Base-by-base conservation (phyloP, 2,888 invertebrate genomes). In the Sturmia bella region DNA sequence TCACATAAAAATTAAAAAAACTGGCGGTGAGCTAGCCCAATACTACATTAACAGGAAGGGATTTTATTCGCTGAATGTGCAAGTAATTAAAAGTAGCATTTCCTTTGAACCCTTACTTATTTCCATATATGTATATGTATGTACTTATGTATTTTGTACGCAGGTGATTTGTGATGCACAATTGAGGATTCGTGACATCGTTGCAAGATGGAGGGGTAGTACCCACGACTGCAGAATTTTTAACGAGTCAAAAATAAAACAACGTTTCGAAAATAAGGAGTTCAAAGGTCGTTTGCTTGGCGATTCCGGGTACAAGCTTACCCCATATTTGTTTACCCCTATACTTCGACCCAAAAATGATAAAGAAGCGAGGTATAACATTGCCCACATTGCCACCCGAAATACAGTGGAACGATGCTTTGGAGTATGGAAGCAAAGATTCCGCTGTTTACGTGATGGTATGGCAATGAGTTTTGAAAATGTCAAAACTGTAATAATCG, bases 1-100 rank as follows among this genome's bases (percentile, higher is more conserved):
- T 13, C 17, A 48, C 19, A 48, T 48, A 13, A 48, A 48, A 48
- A 48, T 48, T 48, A 48, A 48, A 19, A 48, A 48, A 19, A 17
- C 2, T 13, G 13, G 19, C 11, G 19, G 48, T 11, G 48, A 48
- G 4, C 1, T 48, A 13, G 17, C 48, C 1, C 48, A 48, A 48
- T 48, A 48, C 19, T 48, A 48, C 19, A 48, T 48, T 48, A 48
- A 48, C 11, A 6, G 48, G 1, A 48, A 48, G 19, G 9, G 15
- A 6, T 48, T 48, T 3, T 48, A 48, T 17, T 48, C 48, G 9
- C 19, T 48, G 13, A 48, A 48, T 19, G 19, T 48, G 1, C 11
- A 48, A 13, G 48, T 48, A 48, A 48, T 5, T n/a, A n/a, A 43
- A 15, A 9, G 7, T 7, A 1, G 4, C 3, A 43, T 43, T 43